These are phyloP conservation scores for Apotomis turbidana DNA, from an alignment of 2,888 invertebrate species.

Conservation along the genomic window DNA sequence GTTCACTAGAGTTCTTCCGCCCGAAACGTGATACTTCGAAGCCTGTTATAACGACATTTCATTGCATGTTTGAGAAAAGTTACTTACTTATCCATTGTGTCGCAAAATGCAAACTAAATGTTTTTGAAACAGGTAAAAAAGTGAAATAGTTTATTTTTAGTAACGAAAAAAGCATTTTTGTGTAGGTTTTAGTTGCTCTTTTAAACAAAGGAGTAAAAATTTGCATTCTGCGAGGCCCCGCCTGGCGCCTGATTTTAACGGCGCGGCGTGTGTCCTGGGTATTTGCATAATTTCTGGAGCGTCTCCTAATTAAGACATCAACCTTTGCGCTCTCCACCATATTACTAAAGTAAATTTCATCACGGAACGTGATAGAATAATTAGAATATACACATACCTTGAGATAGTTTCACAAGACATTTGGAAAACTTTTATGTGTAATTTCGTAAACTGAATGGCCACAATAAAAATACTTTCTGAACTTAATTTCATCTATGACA, in stretches of 20 bases:
- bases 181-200: not conserved
- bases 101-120: not conserved
- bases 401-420: not conserved
- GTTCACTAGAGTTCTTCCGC: too few species aligned
- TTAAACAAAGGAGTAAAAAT: conserved; percentile 8
- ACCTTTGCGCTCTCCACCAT: conserved; percentile 12
- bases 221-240: conserved; percentile 49
- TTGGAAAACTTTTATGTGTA: too few species aligned
- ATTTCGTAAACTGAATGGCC: too few species aligned
- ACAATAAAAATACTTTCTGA: too few species aligned
- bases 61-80: not conserved
- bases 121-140: not conserved
- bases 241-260: conserved; percentile 64
- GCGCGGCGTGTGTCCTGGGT: conserved; percentile 52
- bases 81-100: not conserved
- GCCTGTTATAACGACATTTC: too few species aligned
- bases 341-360: conserved; percentile 16
- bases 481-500: too few species aligned
- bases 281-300: conserved; percentile 66
- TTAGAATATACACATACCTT: not conserved
- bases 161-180: not conserved
- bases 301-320: conserved; percentile 54
- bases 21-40: too few species aligned
- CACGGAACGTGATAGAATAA: not conserved
- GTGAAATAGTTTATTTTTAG: not conserved